A percentile compares a stretch with the other conserved stretches of the same genome.
Conservation (phyloP, 2,888 invertebrate genomes). For the Odontomyia ornata region DNA sequence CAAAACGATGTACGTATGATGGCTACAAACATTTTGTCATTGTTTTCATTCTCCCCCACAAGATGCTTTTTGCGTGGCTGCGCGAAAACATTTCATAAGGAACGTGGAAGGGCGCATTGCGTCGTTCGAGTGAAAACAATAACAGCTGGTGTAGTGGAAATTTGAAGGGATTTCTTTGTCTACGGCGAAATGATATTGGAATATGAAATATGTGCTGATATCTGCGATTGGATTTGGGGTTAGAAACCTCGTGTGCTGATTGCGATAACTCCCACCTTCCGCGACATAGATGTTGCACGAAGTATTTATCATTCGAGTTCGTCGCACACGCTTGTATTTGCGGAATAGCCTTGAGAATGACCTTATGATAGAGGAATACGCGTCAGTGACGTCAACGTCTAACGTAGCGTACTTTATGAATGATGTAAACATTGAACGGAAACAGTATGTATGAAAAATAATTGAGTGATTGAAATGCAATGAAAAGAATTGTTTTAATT, state of each 20-base stretch:
- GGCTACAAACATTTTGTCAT: slow-evolving; percentile 18
- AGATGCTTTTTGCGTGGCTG: too few relatives aligned
- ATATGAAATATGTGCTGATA: background rate
- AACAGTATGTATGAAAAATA: background rate
- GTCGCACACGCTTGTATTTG: background rate
- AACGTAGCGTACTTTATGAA: background rate
- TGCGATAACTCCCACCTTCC: too few relatives aligned
- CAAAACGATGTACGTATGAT: background rate
- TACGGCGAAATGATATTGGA: background rate
- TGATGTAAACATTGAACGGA: slow-evolving; percentile 19
- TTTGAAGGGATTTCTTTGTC: too few relatives aligned
- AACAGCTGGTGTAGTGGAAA: too few relatives aligned
- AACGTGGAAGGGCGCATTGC: background rate
- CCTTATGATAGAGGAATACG: slow-evolving; percentile 26
- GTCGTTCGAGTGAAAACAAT: too few relatives aligned
- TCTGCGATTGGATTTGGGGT: background rate
- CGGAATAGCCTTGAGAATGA: slow-evolving; percentile 41
- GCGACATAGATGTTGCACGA: too few relatives aligned
- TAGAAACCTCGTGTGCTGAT: too few relatives aligned
- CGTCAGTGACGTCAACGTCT: slow-evolving; percentile 14
- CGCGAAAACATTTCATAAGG: background rate
- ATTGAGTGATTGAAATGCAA: background rate
- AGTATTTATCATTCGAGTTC: too few relatives aligned
- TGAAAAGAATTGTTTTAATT: too few relatives aligned
- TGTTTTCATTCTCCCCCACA: background rate